A percentile compares a stretch with the other conserved stretches of the same genome.
These are phyloP conservation scores for Silurus aristotelis DNA, from an alignment of 2,797 vertebrate species.

Conservation along the genomic window DNA sequence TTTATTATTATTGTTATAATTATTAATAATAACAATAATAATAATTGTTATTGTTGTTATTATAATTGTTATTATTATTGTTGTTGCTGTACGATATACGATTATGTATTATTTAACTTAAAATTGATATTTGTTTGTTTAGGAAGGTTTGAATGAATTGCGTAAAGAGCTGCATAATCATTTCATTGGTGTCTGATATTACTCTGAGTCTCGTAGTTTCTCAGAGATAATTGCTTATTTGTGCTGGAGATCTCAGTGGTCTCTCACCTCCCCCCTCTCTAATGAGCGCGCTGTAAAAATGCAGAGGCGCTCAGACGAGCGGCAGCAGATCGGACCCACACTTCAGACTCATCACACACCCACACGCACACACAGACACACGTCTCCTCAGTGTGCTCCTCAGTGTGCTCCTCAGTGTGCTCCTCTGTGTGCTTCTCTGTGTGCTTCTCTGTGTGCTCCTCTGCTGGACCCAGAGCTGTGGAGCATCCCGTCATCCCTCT, in stretches of 20 bases:
- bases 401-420: slow-evolving; percentile 9
- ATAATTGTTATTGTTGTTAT: too few species aligned
- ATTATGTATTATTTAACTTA: neutral
- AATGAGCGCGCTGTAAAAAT: slow-evolving; percentile 53
- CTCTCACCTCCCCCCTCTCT: slow-evolving; percentile 45
- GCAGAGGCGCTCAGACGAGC: slow-evolving; percentile 52
- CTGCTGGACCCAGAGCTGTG: slow-evolving; percentile 11
- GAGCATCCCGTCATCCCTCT: slow-evolving; percentile 20
- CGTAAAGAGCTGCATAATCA: neutral
- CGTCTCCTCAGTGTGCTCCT: neutral
- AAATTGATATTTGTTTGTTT: neutral
- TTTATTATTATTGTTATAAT: neutral
- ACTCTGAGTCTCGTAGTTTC: neutral
- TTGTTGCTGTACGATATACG: too few species aligned
- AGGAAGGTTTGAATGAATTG: neutral
- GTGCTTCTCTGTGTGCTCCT: slow-evolving; percentile 23
- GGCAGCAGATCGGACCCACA: slow-evolving; percentile 25
- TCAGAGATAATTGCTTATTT: slow-evolving; percentile 25
- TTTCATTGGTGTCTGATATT: neutral
- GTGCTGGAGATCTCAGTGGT: slow-evolving; percentile 29
- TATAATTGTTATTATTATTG: neutral
- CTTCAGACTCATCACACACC: slow-evolving; percentile 11
- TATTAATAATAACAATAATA: too few species aligned
- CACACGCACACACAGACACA: slow-evolving; percentile 5
- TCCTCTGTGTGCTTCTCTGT: neutral